Conservation (phyloP, 2,797 vertebrate genomes). For the Anniella stebbinsi region DNA sequence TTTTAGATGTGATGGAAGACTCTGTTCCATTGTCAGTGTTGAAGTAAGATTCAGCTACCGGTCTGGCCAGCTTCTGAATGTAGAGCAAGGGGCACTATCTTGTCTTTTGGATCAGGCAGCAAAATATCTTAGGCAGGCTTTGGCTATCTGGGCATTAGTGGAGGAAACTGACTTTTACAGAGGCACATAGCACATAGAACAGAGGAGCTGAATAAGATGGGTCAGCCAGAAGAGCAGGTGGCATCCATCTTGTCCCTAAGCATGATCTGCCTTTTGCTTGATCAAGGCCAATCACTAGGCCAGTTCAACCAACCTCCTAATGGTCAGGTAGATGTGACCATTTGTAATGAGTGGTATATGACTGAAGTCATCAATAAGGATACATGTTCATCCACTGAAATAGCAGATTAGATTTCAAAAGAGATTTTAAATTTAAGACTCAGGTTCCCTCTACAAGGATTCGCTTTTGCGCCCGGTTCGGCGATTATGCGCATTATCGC, state of each 20-base stretch:
- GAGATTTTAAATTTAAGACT: not conserved
- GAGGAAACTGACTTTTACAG: not conserved
- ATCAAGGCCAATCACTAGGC: not conserved
- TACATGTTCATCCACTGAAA: not conserved
- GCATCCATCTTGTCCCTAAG: not conserved
- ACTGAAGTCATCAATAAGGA: not conserved
- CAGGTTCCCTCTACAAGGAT: no score
- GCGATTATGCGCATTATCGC: no score
- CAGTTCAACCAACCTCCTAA: not conserved
- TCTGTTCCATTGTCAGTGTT: not conserved
- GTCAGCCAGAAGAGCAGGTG: not conserved
- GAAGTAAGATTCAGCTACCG: not conserved
- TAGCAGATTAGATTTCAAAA: not conserved
- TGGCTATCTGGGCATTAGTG: not conserved
- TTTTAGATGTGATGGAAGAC: not conserved
- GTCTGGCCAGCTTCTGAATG: not conserved
- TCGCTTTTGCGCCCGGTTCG: no score
- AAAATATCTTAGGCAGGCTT: not conserved
- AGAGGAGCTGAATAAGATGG: not conserved
- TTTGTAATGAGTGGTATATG: not conserved
- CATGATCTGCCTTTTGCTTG: not conserved
- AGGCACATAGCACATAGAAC: not conserved
- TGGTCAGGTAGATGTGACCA: not conserved
- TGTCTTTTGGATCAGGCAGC: not conserved
- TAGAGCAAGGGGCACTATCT: not conserved